phyloP scores from a whole-genome alignment of 2,888 invertebrate genomes.

The Anaspis maculata region DNA sequence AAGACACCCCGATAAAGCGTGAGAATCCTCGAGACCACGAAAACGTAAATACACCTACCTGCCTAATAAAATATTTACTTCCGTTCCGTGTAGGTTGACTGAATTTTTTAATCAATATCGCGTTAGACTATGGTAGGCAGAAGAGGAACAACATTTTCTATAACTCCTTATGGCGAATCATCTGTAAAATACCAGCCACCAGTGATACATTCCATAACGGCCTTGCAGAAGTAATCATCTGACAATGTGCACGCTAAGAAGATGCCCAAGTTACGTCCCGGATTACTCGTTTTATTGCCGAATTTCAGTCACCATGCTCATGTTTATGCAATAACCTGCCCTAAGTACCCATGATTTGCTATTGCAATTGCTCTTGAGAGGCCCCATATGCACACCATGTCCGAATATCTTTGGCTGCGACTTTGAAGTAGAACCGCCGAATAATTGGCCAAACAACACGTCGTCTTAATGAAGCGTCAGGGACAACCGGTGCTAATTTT shows the following conservation, averaged over 20 bases:
- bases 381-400: neutral
- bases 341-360: neutral
- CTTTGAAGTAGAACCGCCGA: neutral
- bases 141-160: no score
- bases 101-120: no score
- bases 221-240: constrained; percentile 9
- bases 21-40: constrained; percentile 10
- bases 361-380: neutral
- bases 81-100: constrained; percentile 4
- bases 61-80: constrained; percentile 9
- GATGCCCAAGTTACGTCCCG: neutral
- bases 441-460: neutral
- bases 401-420: no score
- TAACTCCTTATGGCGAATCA: no score
- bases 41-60: constrained; percentile 3
- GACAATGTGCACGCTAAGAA: neutral
- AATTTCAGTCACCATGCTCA: neutral
- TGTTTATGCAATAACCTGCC: constrained; percentile 1
- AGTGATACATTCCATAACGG: no score
- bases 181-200: no score
- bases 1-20: constrained; percentile 10
- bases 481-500: no score
- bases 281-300: constrained; percentile 4
- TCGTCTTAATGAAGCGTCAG: no score
- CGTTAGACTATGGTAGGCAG: no score